Evolutionary conservation across 2,888 invertebrate species (phyloP).

Genomic region (Latrodectus elegans): DNA sequence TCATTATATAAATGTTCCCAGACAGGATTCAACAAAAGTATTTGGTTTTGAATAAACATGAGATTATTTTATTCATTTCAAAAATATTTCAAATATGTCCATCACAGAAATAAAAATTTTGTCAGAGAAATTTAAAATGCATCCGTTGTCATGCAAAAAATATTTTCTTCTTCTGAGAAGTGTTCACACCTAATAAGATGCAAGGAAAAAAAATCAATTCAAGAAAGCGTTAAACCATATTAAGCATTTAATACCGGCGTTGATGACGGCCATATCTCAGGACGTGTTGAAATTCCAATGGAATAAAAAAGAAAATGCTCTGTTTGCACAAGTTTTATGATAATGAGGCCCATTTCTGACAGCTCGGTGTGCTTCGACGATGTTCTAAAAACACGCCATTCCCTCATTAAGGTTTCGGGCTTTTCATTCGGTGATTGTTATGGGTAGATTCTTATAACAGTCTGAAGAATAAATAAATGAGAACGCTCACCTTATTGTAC

Average conservation of each 20-base stretch:
- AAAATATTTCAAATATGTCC: too few relatives aligned
- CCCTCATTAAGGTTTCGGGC: conserved; percentile 37
- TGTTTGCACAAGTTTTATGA: conserved; percentile 64
- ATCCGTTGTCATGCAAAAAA: too few relatives aligned
- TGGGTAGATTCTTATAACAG: conserved; percentile 41
- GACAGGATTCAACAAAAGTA: too few relatives aligned
- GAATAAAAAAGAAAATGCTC: conserved; percentile 26
- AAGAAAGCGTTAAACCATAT: conserved; percentile 30
- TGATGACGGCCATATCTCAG: conserved; percentile 30
- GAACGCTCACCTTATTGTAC: conserved; percentile 5
- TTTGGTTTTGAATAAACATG: too few relatives aligned
- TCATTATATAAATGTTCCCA: too few relatives aligned
- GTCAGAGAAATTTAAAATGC: too few relatives aligned
- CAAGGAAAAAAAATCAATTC: neutral
- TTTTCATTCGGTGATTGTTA: conserved; percentile 29
- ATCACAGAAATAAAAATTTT: too few relatives aligned
- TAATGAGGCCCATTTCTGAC: conserved; percentile 57
- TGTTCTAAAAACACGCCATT: conserved; percentile 58
- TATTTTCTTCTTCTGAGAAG: too few relatives aligned
- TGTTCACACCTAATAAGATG: neutral
- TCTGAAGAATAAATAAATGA: conserved; percentile 34
- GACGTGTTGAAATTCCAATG: conserved; percentile 33
- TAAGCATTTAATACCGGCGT: conserved; percentile 49
- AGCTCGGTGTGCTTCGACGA: conserved; percentile 47
- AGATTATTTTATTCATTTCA: too few relatives aligned